phyloP scores from a whole-genome alignment of 1,140 invertebrate genomes.

The Caerostris darwini region DNA sequence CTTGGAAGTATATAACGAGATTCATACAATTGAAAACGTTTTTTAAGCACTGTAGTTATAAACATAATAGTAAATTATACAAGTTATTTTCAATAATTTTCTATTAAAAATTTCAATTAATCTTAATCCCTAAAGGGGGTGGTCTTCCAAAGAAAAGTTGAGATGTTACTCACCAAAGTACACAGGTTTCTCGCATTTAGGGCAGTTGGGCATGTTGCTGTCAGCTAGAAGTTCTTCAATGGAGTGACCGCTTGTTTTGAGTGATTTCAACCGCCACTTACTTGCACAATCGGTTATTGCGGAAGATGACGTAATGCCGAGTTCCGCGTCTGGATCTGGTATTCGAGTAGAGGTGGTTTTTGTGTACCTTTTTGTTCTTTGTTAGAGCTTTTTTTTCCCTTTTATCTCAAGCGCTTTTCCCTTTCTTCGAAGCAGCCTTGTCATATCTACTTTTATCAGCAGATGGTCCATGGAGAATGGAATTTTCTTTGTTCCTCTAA shows the following conservation, averaged over 20 bases:
- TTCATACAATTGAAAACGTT: no score
- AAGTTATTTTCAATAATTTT: no score
- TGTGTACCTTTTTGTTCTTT: slow-evolving; percentile 61
- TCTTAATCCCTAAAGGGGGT: no score
- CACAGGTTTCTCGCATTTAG: slow-evolving; percentile 85
- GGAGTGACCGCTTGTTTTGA: slow-evolving; percentile 31
- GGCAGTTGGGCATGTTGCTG: slow-evolving; percentile 84
- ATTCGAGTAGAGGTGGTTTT: slow-evolving; percentile 57
- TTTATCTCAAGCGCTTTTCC: background rate
- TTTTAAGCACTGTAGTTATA: no score
- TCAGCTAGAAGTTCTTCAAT: background rate
- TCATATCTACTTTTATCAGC: slow-evolving; percentile 24
- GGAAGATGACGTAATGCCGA: slow-evolving; percentile 61
- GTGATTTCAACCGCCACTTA: background rate
- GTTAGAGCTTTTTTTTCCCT: no score
- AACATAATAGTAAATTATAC: no score
- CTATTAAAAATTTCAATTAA: no score
- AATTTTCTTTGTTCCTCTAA: background rate
- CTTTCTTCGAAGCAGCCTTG: background rate
- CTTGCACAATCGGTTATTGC: slow-evolving; percentile 45
- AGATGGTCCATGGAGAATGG: background rate
- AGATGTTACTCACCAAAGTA: slow-evolving; percentile 84
- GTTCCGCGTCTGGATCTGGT: slow-evolving; percentile 70
- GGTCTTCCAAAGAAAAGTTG: background rate
- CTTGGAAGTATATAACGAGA: no score